Conservation (phyloP, 2,797 vertebrate genomes). For the Taenioides sp. region DNA sequence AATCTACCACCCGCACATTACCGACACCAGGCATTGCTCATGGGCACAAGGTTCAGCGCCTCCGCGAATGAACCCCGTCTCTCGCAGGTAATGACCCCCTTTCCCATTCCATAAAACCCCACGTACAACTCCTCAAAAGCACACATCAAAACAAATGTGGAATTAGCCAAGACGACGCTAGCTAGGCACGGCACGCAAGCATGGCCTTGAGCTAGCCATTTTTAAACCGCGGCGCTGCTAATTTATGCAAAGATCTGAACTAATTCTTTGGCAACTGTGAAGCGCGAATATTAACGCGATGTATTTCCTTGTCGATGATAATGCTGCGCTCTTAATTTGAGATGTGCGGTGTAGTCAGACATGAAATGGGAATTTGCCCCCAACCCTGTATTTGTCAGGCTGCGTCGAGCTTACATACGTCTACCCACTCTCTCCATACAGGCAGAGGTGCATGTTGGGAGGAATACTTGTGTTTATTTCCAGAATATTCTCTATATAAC, state of each 20-base stretch:
- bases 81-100: conserved; percentile 61
- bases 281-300: conserved; percentile 77
- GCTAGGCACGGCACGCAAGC: conserved; percentile 56
- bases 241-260: conserved; percentile 79
- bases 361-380: conserved; percentile 77
- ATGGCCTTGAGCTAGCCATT: conserved; percentile 73
- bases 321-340: conserved; percentile 76
- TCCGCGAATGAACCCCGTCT: conserved; percentile 18
- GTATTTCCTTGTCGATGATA: conserved; percentile 78
- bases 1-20: not conserved
- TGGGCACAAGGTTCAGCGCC: conserved; percentile 34
- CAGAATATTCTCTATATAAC: no score
- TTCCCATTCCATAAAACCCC: conserved; percentile 33
- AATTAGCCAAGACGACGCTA: conserved; percentile 57
- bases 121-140: conserved; percentile 49
- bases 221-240: conserved; percentile 73
- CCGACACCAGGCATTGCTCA: not conserved
- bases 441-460: conserved; percentile 48
- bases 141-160: conserved; percentile 69
- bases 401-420: conserved; percentile 65
- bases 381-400: conserved; percentile 74
- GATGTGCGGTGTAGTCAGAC: conserved; percentile 75
- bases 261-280: conserved; percentile 78
- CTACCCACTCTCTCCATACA: conserved; percentile 57
- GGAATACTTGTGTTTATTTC: no score